A percentile compares a stretch with the other conserved stretches of the same genome.
Evolutionary conservation across 1,140 invertebrate species (phyloP).

Genomic region (Drosophila parabipectinata): DNA sequence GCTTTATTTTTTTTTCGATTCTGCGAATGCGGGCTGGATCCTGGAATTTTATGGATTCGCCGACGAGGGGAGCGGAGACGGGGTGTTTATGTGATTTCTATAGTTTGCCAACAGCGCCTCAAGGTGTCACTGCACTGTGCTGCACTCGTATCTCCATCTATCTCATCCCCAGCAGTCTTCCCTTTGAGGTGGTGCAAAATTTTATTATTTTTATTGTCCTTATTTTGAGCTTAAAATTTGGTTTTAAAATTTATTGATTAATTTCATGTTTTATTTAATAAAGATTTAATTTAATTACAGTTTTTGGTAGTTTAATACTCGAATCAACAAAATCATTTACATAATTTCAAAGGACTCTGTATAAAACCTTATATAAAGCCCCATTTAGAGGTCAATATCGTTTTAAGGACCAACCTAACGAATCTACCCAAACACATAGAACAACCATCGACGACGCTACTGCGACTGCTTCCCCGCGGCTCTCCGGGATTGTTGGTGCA

Average conservation of each 20-base stretch:
- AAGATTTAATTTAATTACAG: no score
- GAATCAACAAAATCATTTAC: no score
- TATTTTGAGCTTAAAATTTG: background rate
- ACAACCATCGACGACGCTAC: conserved; percentile 56
- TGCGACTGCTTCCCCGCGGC: conserved; percentile 23
- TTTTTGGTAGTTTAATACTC: no score
- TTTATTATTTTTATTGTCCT: background rate
- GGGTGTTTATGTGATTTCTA: conserved; percentile 74
- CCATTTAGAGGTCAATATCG: background rate
- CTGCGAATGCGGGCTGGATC: conserved; percentile 53
- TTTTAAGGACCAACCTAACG: conserved; percentile 40
- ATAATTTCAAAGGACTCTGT: no score
- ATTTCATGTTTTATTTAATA: no score
- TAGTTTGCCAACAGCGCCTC: conserved; percentile 73
- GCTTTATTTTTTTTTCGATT: conserved; percentile 52
- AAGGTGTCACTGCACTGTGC: conserved; percentile 64
- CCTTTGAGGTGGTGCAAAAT: conserved; percentile 17
- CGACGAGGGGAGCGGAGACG: background rate
- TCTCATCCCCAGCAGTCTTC: conserved; percentile 14
- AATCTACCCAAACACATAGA: background rate
- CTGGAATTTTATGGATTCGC: conserved; percentile 1
- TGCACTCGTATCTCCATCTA: conserved; percentile 37
- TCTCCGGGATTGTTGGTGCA: conserved; percentile 29
- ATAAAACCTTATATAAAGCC: background rate
- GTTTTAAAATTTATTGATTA: background rate